These are phyloP conservation scores for Oscheius sp. DNA, from an alignment of 2,888 invertebrate species.

Conservation along the genomic window DNA sequence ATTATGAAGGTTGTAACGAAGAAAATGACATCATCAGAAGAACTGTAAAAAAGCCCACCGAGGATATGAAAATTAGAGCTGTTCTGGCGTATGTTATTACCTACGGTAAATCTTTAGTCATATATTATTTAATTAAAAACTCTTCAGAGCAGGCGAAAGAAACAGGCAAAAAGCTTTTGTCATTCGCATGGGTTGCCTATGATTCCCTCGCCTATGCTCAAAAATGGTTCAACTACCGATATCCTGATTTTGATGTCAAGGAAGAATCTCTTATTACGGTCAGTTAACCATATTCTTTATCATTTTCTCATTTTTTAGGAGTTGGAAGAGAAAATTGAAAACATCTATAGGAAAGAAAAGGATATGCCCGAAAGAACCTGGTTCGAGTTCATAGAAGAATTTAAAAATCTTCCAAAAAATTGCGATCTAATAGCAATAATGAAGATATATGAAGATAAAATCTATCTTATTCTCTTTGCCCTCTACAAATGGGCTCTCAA, in stretches of 20 bases:
- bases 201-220: not conserved
- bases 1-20: not conserved
- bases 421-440: not conserved
- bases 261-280: not conserved
- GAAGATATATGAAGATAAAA: not conserved
- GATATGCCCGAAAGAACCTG: not conserved
- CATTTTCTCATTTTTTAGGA: not conserved
- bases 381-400: not conserved
- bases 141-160: not conserved
- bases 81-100: not conserved
- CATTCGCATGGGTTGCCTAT: conserved; percentile 3
- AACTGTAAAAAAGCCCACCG: not conserved
- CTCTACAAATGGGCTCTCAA: too few relatives aligned
- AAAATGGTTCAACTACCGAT: not conserved
- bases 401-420: not conserved
- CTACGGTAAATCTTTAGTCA: not conserved
- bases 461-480: not conserved
- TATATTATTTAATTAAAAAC: not conserved
- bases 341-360: not conserved
- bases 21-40: not conserved
- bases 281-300: not conserved
- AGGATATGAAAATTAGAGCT: not conserved
- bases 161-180: not conserved
- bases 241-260: not conserved
- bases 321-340: not conserved